Percentiles rank a stretch among this genome's conserved stretches.
phyloP scores from a whole-genome alignment of 2,113 vertebrate species.

The Verasper variegatus region DNA sequence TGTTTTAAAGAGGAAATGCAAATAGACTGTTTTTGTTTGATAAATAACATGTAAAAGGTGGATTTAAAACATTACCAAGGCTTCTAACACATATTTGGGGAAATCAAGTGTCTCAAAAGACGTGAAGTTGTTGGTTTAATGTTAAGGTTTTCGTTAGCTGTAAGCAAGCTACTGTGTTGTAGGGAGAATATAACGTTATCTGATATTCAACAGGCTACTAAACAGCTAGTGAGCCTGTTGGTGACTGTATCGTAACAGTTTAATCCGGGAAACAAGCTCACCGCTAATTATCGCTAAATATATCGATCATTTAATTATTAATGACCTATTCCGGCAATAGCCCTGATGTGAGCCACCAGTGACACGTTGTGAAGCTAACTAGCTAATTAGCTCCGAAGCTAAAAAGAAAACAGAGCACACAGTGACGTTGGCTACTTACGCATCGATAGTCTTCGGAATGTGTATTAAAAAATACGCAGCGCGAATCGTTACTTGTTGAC shows the following conservation, averaged over 20 bases:
- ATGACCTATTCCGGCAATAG: neutral
- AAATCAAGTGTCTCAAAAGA: neutral
- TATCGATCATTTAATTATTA: neutral
- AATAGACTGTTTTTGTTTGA: neutral
- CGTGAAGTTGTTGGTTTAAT: neutral
- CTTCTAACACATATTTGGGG: neutral
- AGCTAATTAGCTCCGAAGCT: constrained; percentile 39
- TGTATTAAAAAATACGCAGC: constrained; percentile 75
- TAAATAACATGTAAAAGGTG: neutral
- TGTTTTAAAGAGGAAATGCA: neutral
- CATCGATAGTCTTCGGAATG: constrained; percentile 79
- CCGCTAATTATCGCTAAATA: neutral
- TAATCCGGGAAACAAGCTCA: neutral
- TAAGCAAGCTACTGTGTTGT: neutral
- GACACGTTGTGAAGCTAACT: constrained; percentile 22
- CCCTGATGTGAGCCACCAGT: neutral
- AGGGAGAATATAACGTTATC: neutral
- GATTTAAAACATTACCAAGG: neutral
- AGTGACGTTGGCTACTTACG: constrained; percentile 74
- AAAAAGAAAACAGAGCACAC: constrained; percentile 4
- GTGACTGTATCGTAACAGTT: neutral
- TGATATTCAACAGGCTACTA: neutral
- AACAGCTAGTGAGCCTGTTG: neutral
- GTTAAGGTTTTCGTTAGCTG: neutral
- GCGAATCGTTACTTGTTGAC: constrained; percentile 58